phyloP scores from a whole-genome alignment of 1,140 invertebrate genomes.

The Hyposmocoma kahamanoa region DNA sequence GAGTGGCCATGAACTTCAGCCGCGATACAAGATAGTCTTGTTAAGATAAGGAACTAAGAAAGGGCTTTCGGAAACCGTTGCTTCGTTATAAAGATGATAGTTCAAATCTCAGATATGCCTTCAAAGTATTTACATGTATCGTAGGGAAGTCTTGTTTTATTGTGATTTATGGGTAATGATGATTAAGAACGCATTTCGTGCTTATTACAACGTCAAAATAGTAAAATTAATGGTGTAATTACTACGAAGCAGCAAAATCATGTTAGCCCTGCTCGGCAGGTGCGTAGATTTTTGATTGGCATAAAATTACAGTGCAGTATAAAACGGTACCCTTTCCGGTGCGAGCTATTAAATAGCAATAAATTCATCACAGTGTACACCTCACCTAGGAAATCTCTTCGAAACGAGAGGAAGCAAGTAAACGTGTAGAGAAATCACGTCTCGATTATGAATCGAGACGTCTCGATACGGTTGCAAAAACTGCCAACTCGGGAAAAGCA shows the following conservation, averaged over 20 bases:
- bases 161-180: no score
- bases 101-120: no score
- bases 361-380: conserved; percentile 25
- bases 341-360: conserved; percentile 41
- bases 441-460: conserved; percentile 35
- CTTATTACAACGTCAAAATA: no score
- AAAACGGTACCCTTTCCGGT: conserved; percentile 43
- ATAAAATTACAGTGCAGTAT: conserved; percentile 27
- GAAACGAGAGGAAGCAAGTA: conserved; percentile 29
- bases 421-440: conserved; percentile 31
- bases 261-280: conserved; percentile 13
- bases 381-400: conserved; percentile 10
- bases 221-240: no score
- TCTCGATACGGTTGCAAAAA: conserved; percentile 22
- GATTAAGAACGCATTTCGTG: no score
- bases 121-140: no score
- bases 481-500: conserved; percentile 35
- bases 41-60: no score
- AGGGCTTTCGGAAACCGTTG: no score
- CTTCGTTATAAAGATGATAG: no score
- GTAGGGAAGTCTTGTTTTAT: no score
- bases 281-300: conserved; percentile 33
- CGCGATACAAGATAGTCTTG: conserved; percentile 2
- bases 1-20: conserved; percentile 22
- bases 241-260: no score